These are phyloP conservation scores for Dolomedes plantarius DNA, from an alignment of 2,888 invertebrate species.

Conservation along the genomic window DNA sequence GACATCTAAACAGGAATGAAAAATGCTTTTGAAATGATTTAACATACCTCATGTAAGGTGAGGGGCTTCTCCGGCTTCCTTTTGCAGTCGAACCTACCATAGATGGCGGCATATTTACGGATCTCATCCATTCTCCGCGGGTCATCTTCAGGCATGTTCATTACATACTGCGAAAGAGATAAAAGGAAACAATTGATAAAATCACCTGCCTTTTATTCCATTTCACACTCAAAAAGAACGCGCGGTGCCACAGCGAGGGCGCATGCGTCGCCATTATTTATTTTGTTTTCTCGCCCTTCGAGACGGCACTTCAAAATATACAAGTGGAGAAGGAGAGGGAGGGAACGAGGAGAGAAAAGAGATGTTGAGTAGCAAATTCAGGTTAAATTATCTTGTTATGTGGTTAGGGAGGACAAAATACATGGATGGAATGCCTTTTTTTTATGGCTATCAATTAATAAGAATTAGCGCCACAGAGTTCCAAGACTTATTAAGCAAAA, in stretches of 20 bases:
- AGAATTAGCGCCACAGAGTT: too few species aligned
- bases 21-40: neutral
- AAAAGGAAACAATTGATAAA: neutral
- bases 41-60: constrained; percentile 91
- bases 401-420: neutral
- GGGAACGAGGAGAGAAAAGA: neutral
- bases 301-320: constrained; percentile 29
- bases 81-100: constrained; percentile 98
- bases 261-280: constrained; percentile 24
- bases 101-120: constrained; percentile 96
- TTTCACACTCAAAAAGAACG: constrained; percentile 22
- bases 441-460: too few species aligned
- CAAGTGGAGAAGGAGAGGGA: neutral
- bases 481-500: too few species aligned
- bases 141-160: constrained; percentile 91
- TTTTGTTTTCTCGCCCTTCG: constrained; percentile 7
- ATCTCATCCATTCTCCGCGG: constrained; percentile 94
- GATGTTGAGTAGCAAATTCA: neutral
- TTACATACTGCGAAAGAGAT: constrained; percentile 82
- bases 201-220: neutral
- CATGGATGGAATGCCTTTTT: neutral
- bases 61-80: constrained; percentile 96
- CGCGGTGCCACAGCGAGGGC: neutral
- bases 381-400: neutral
- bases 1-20: too few species aligned